These are phyloP conservation scores for Clytia hemisphaerica DNA, from an alignment of 30 jellyfish, hydroid and myxozoan species.

Conservation along the genomic window DNA sequence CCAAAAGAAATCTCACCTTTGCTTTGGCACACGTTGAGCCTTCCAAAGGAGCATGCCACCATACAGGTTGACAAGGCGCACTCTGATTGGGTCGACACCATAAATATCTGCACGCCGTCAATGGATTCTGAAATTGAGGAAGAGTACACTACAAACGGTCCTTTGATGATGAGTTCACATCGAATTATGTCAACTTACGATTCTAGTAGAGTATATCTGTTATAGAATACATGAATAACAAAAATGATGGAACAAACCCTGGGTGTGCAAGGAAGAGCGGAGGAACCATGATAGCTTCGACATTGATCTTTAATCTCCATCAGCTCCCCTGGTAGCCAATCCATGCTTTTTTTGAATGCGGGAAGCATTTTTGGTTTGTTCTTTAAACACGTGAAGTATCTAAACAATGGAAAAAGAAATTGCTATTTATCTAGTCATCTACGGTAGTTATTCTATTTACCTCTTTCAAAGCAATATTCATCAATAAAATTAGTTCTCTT, in stretches of 20 bases:
- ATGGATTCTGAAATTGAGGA: not conserved
- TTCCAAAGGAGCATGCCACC: slow-evolving; percentile 70
- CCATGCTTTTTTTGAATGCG: slow-evolving; percentile 14
- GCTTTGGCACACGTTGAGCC: slow-evolving; percentile 59
- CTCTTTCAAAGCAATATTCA: too few relatives aligned
- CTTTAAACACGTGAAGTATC: slow-evolving; percentile 12
- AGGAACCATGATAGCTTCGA: slow-evolving; percentile 40
- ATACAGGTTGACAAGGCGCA: slow-evolving; percentile 23
- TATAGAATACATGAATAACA: too few relatives aligned
- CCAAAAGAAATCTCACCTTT: slow-evolving; percentile 33
- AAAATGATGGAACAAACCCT: too few relatives aligned
- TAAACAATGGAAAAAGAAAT: not conserved
- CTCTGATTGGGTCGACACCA: slow-evolving; percentile 20
- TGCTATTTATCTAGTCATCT: too few relatives aligned
- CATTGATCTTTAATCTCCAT: slow-evolving; percentile 51
- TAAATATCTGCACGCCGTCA: slow-evolving; percentile 15
- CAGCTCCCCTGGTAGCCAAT: slow-evolving; percentile 67
- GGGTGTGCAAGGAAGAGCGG: slow-evolving; percentile 8
- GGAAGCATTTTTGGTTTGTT: slow-evolving; percentile 22
- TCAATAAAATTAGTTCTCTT: too few relatives aligned
- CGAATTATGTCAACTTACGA: too few relatives aligned
- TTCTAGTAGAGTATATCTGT: too few relatives aligned
- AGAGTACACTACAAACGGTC: too few relatives aligned
- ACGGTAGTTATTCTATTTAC: too few relatives aligned
- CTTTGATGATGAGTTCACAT: too few relatives aligned